Evolutionary conservation across 2,113 vertebrate genomes (phyloP), one percentile per base, ranked within the genome.

Genomic region (Dasyornis broadbenti): DNA sequence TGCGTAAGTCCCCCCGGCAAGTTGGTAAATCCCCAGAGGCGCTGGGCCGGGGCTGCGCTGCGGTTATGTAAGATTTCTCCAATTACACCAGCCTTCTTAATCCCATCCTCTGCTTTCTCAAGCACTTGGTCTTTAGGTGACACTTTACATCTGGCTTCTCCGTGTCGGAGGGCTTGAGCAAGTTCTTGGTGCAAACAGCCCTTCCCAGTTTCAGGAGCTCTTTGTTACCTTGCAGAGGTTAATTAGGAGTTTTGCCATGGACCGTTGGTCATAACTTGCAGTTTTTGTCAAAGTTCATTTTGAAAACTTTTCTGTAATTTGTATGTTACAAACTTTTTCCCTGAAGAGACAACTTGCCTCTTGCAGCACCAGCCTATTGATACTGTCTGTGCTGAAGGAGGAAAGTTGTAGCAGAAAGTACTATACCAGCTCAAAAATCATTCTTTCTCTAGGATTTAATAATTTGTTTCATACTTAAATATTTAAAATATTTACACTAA

Each of bases 81-180:
- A 6, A 2, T 80, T 86, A 77, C 71, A 52, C 80, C 7, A 0
- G 30, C 65, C 71, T 73, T 23, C 4, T 33, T 57, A 47, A 47
- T 86, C 76, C 61, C 60, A 39, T 22, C 7, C 78, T 57, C 79
- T 86, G 56, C 5, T 28, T 54, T 59, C 73, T 22, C 1, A 1
- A 22, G 31, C 4, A 0, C 30, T 66, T 47, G 47, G 24, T 61
- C 33, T 19, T 53, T 20, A 33, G 85, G 56, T 61, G 47, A 5
- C 42, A 47, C 27, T 76, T 80, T 17, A 7, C 30, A 37, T 45
- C 37, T 61, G 49, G 9, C 35, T 66, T 71, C 23, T 68, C 65
- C 0, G 0, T 71, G 7, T 63, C 0, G 0, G 47, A 71, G 49
- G 63, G 53, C 37, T 31, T 24, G 12, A 49, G 33, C 0, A 0